Base-by-base conservation (phyloP, 2,888 invertebrate genomes). In the Apoda limacodes region DNA sequence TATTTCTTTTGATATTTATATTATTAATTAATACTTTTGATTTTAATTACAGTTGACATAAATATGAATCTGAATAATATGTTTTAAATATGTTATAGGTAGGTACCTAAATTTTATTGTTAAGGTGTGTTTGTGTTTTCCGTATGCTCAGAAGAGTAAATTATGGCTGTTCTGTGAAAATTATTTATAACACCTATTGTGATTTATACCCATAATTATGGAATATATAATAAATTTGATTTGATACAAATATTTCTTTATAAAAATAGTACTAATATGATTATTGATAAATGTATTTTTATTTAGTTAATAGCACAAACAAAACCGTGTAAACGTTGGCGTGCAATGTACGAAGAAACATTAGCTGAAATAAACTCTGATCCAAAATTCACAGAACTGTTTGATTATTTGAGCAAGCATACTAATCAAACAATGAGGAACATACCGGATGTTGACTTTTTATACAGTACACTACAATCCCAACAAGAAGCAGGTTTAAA, bases 401-500 rank as follows among this genome's bases (percentile, higher is more conserved):
- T 86, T 53, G 69, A 83, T 22, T 82, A 86, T 45, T 59, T 93
- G 22, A 83, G 84, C 23, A 70, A 68, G 48, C 55, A 81, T 34
- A 72, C 78, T 5, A 81, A 80, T 33, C 69, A 81, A 42, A 70
- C 56, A 24, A 59, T 80, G 51, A 52, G 60, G 5, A 87, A 81
- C 40, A 80, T 91, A 4, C 59, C 86, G n/a, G 82, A 85, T 14
- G 84, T 90, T 2, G 92, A 92, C 59, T 83, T 83, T 28, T 60
- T 93, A 6, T 92, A 87, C 52, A 88, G 88, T 52, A 88, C 87
- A 0, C 62, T 92, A 4, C 82, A 85, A 52, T 84, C 89, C 7
- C 70, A 83, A 29, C 64, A 83, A 28, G 84, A 89, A 36, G 75
- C 78, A 0, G 88, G 87, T 6, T 69, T 92, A 19, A 76, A 83